Conservation (phyloP, 1,140 invertebrate species). For the Scaptomyza graminum region DNA sequence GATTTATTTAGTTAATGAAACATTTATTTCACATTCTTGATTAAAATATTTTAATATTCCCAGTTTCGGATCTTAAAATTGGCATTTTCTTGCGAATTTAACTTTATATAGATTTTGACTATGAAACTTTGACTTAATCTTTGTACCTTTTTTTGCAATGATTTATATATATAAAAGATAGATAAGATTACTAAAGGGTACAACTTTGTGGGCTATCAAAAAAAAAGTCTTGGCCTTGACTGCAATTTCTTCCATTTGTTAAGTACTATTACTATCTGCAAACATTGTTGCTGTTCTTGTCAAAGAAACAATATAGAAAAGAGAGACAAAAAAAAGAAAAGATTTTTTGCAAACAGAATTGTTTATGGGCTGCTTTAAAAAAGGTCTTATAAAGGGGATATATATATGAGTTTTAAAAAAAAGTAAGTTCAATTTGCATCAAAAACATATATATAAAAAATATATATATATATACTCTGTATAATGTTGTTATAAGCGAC, state of each 20-base stretch:
- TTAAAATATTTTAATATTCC: no score
- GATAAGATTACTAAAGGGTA: slow-evolving; percentile 63
- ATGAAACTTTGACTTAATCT: slow-evolving; percentile 1
- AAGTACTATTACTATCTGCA: slow-evolving; percentile 3
- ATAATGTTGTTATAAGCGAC: slow-evolving; percentile 13
- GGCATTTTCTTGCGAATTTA: background rate
- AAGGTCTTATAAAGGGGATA: slow-evolving; percentile 18
- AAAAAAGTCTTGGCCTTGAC: slow-evolving; percentile 24
- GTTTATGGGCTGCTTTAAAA: slow-evolving; percentile 14
- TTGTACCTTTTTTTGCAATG: slow-evolving; percentile 24
- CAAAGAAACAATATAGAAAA: slow-evolving; percentile 10
- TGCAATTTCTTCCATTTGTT: slow-evolving; percentile 3
- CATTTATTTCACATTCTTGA: no score
- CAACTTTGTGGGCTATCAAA: slow-evolving; percentile 38
- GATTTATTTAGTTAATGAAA: no score
- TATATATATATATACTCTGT: background rate
- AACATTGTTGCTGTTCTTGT: slow-evolving; percentile 2
- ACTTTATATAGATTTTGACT: slow-evolving; percentile 7
- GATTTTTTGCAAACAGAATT: slow-evolving; percentile 9
- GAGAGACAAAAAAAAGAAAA: background rate
- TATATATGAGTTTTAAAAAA: slow-evolving; percentile 35
- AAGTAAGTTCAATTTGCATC: slow-evolving; percentile 54
- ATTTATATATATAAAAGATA: slow-evolving; percentile 17
- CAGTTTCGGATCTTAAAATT: no score
- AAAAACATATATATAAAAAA: background rate